Evolutionary conservation across 2,797 vertebrate genomes (phyloP), one percentile per base, ranked within the genome.

Genomic region (Argya squamiceps): DNA sequence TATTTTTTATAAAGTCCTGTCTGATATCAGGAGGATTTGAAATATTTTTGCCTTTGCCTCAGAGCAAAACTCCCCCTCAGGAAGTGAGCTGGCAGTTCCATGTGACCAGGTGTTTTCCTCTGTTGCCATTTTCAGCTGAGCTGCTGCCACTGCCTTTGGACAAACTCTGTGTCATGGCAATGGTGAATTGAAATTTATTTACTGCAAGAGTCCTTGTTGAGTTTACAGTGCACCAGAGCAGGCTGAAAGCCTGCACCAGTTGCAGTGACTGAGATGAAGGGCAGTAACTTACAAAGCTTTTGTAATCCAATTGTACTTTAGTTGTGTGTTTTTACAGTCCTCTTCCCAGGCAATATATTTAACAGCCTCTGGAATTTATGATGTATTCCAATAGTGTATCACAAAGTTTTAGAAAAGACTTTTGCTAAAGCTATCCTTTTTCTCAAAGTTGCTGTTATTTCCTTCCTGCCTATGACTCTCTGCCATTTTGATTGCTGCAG

Each of bases 321-420:
- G 46, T 39, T 52, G 70, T 73, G 70, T 68, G 44, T 87, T 92
- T 91, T 86, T 94, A 79, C 43, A 39, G 4, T 84, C 75, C 34
- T 84, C 62, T 89, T 94, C 77, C 60, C 32, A 29, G 71, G 81
- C 60, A 77, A 27, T 92, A 70, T 68, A 74, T 93, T 92, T 92
- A 96, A 73, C n/a, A 87, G 77, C 46, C 47, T 56, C 67, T 82
- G 78, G 84, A 89, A 94, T 84, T 88, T 79, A 79, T 64, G 70
- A 62, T 74, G 56, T 39, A 32, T 91, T 92, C 56, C 79, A 79
- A 14, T 22, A 49, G 29, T 19, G 21, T 56, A 56, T 91, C 37
- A 82, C n/a, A 41, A 84, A 88, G 39, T 93, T 93, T 70, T 76
- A 68, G 58, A 37, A 78, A 49, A 79, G 47, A 29, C 59, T 70